Evolutionary conservation across 2,797 vertebrate genomes (phyloP).

Genomic region (Sebastes iracundus): DNA sequence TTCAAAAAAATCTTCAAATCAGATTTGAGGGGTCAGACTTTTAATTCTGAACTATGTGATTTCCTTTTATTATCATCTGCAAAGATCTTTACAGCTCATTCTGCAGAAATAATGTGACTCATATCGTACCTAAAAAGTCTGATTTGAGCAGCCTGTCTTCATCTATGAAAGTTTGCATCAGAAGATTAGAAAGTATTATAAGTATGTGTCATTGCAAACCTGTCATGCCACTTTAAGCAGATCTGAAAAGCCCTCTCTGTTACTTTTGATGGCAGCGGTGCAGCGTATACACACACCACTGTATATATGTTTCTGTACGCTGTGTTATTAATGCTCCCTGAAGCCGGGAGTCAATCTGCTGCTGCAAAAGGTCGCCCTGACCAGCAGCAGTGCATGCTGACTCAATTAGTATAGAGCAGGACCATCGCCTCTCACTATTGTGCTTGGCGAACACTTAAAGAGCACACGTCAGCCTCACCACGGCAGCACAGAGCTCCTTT

Average conservation of each 20-base stretch:
- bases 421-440: conserved; percentile 74
- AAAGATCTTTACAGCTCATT: neutral
- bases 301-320: conserved; percentile 32
- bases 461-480: conserved; percentile 73
- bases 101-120: neutral
- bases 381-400: conserved; percentile 75
- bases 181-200: neutral
- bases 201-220: neutral
- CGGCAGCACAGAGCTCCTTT: conserved; percentile 71
- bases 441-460: conserved; percentile 75
- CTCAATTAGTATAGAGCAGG: conserved; percentile 77
- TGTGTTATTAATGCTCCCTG: conserved; percentile 69
- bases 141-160: neutral
- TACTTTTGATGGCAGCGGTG: conserved; percentile 1
- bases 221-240: neutral
- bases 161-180: neutral
- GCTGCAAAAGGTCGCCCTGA: conserved; percentile 64
- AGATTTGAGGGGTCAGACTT: neutral
- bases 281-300: neutral
- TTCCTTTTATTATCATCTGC: neutral
- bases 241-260: neutral
- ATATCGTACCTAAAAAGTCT: neutral
- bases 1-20: neutral
- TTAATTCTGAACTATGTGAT: neutral
- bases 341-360: conserved; percentile 69